Percentiles rank a stretch among this genome's conserved stretches.
Evolutionary conservation across 2,888 invertebrate species (phyloP).

Genomic region (Deilephila elpenor): DNA sequence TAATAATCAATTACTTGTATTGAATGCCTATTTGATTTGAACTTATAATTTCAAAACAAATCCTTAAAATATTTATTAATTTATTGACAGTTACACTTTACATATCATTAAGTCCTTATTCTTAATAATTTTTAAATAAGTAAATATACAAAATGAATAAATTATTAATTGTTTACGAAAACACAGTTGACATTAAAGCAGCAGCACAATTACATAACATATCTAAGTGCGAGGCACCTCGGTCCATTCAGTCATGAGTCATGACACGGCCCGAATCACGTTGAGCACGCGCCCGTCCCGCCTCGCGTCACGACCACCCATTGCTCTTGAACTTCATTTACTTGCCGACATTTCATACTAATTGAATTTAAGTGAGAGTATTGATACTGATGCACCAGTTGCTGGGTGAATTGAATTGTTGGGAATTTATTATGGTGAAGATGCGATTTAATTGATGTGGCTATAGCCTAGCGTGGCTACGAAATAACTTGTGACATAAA

Average conservation of each 20-base stretch:
- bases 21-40: too few relatives aligned
- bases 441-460: neutral
- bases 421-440: neutral
- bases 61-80: too few relatives aligned
- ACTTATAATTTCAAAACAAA: too few relatives aligned
- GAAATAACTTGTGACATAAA: too few relatives aligned
- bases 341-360: conserved; percentile 30
- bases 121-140: too few relatives aligned
- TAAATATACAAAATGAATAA: too few relatives aligned
- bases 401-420: neutral
- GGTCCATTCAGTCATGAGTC: conserved; percentile 37
- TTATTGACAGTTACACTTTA: too few relatives aligned
- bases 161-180: neutral
- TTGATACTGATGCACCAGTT: neutral
- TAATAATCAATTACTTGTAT: too few relatives aligned
- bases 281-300: conserved; percentile 42
- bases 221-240: conserved; percentile 24
- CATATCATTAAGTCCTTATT: too few relatives aligned
- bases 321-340: conserved; percentile 31
- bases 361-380: conserved; percentile 24
- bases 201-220: conserved; percentile 11
- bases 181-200: neutral
- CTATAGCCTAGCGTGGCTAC: too few relatives aligned
- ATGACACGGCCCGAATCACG: conserved; percentile 44
- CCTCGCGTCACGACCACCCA: conserved; percentile 35